Base-by-base conservation (phyloP, 2,888 invertebrate genomes). In the Standfussiana lucernea region DNA sequence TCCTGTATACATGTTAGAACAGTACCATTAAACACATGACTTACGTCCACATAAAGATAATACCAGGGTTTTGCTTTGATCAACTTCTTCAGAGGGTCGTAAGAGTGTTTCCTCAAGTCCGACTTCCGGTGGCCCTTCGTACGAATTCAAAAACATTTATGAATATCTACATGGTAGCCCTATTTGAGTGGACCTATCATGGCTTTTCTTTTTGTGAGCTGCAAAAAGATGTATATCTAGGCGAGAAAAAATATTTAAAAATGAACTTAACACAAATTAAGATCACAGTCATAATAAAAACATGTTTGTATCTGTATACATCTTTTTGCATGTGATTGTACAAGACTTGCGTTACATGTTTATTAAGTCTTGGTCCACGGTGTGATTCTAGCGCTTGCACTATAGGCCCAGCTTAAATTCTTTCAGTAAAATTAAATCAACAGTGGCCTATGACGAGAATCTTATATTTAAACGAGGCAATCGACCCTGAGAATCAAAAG, bases 1-100 rank as follows among this genome's bases (percentile, higher is more conserved):
- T 73, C 81, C 75, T 64, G 72, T 82, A 67, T 67, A 84, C 80
- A 68, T 47, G 47, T 86, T 85, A 86, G 77, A 80, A 73, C 68
- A 68, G 15, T 37, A 73, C 82, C 82, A 88, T 77, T 69, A 73
- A 80, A 80, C 83, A 86, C 85, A 84, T 80, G 83, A 93, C 93
- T 93, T 90, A 93, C 93, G 89, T 89, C 86, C 69, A 84, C 73
- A 77, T 88, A 90, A 89, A 86, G 70, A 89, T 83, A 90, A 82
- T 92, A 93, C 93, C 93, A 92, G 64, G 92, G 90, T 83, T 90
- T 90, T 42, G 77, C 53, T 68, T 79, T 87, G 59, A 66, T 53
- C 40, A 70, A 59, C 42, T 72, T 85, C 85, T 70, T 72, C 47
- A 79, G 75, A 50, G 32, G 62, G 37, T 79, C 50, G 72, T 37